Percentiles rank a stretch among this genome's conserved stretches.
Conservation (phyloP, 2,888 invertebrate genomes). For the Pteria penguin region DNA sequence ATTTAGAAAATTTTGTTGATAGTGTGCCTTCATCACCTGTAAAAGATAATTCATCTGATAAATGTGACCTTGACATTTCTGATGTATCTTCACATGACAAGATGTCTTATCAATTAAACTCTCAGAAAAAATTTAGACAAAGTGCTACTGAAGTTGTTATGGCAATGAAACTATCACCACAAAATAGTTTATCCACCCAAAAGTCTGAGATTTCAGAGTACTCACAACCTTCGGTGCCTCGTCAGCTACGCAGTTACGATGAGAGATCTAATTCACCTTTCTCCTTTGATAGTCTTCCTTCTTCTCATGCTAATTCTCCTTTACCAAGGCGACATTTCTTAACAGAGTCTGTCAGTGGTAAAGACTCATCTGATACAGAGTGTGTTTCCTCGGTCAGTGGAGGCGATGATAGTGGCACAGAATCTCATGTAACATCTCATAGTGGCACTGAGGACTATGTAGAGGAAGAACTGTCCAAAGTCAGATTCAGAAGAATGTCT, state of each 20-base stretch:
- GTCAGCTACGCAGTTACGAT: slow-evolving; percentile 15
- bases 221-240: slow-evolving; percentile 6
- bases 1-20: too few relatives aligned
- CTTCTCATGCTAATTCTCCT: slow-evolving; percentile 61
- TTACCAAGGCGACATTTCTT: slow-evolving; percentile 44
- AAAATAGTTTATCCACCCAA: slow-evolving; percentile 23
- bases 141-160: slow-evolving; percentile 18
- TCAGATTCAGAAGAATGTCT: slow-evolving; percentile 53
- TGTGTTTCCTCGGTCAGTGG: slow-evolving; percentile 47
- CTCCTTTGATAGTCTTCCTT: slow-evolving; percentile 62
- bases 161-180: slow-evolving; percentile 18
- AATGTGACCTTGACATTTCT: too few relatives aligned
- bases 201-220: slow-evolving; percentile 29
- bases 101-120: too few relatives aligned
- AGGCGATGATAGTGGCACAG: slow-evolving; percentile 49
- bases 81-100: too few relatives aligned
- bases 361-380: slow-evolving; percentile 57
- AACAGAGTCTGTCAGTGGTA: slow-evolving; percentile 27
- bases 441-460: slow-evolving; percentile 54
- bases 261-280: slow-evolving; percentile 56
- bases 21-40: too few relatives aligned
- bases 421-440: slow-evolving; percentile 37
- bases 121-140: slow-evolving; percentile 7
- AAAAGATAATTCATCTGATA: too few relatives aligned
- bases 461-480: slow-evolving; percentile 58